These are phyloP conservation scores for Nysson spinosus DNA, from an alignment of 2,888 invertebrate genomes.

Conservation along the genomic window DNA sequence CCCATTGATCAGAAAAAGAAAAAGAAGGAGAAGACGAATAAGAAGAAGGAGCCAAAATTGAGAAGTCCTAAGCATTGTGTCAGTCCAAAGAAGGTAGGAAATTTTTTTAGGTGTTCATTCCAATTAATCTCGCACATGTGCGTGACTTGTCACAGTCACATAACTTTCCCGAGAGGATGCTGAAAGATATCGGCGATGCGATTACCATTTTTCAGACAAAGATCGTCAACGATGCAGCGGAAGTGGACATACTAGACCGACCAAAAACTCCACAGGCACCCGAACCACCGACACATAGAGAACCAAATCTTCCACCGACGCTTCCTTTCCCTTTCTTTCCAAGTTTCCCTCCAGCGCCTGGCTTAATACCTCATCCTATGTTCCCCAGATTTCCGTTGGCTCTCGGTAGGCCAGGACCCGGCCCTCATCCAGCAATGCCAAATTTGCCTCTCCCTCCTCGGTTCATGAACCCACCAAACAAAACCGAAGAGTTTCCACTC, in stretches of 20 bases:
- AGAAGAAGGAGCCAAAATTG: conserved; percentile 77
- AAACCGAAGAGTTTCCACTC: conserved; percentile 77
- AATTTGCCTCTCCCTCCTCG: conserved; percentile 80
- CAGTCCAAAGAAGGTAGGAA: conserved; percentile 70
- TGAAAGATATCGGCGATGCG: conserved; percentile 31
- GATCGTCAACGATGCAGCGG: conserved; percentile 57
- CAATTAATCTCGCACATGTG: conserved; percentile 10
- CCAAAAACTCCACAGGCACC: conserved; percentile 76
- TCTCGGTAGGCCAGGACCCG: conserved; percentile 78
- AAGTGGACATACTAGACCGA: conserved; percentile 68
- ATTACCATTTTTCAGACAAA: conserved; percentile 63
- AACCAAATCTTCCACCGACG: conserved; percentile 78
- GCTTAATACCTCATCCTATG: conserved; percentile 82
- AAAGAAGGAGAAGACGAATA: conserved; percentile 80
- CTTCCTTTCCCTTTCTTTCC: conserved; percentile 77
- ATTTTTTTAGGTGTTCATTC: conserved; percentile 8
- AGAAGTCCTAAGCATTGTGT: conserved; percentile 69
- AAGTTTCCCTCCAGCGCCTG: conserved; percentile 78
- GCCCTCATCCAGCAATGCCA: conserved; percentile 81
- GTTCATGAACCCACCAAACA: conserved; percentile 80
- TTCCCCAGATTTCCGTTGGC: conserved; percentile 77
- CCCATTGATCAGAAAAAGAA: conserved; percentile 78
- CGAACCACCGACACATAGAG: conserved; percentile 63
- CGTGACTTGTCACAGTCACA: not conserved
- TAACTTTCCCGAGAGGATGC: too few species aligned